phyloP scores from a whole-genome alignment of 2,797 vertebrate species.

The Scarus forsteni region DNA sequence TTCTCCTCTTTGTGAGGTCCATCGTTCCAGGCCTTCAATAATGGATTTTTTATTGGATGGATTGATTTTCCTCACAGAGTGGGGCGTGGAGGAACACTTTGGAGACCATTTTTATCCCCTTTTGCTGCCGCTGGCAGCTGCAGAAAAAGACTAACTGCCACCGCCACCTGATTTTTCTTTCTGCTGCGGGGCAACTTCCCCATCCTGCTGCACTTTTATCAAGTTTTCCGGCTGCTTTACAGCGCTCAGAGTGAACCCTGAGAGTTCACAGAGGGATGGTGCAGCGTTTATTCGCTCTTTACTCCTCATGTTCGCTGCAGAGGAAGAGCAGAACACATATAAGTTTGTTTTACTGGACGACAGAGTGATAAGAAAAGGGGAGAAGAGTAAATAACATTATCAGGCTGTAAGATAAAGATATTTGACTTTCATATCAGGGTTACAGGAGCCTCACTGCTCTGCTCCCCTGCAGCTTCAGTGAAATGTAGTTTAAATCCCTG shows the following conservation, averaged over 20 bases:
- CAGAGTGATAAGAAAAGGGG: conserved; percentile 6
- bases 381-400: conserved; percentile 14
- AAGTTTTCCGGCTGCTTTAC: conserved; percentile 10
- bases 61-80: neutral
- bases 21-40: neutral
- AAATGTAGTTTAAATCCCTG: neutral
- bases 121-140: neutral
- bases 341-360: conserved; percentile 2
- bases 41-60: conserved; percentile 14
- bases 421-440: conserved; percentile 18
- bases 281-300: neutral
- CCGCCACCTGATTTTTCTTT: conserved; percentile 20
- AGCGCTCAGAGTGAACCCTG: neutral
- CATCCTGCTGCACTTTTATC: conserved; percentile 22
- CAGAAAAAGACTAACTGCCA: neutral
- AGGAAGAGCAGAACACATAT: neutral
- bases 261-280: conserved; percentile 1
- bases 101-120: neutral
- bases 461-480: neutral
- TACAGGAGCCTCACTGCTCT: neutral
- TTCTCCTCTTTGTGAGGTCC: neutral
- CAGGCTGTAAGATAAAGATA: conserved; percentile 17
- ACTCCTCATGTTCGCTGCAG: conserved; percentile 5
- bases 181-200: conserved; percentile 11
- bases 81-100: neutral